Evolutionary conservation across 2,113 vertebrate genomes (phyloP), one percentile per base, ranked within the genome.

Genomic region (Excalfactoria chinensis): DNA sequence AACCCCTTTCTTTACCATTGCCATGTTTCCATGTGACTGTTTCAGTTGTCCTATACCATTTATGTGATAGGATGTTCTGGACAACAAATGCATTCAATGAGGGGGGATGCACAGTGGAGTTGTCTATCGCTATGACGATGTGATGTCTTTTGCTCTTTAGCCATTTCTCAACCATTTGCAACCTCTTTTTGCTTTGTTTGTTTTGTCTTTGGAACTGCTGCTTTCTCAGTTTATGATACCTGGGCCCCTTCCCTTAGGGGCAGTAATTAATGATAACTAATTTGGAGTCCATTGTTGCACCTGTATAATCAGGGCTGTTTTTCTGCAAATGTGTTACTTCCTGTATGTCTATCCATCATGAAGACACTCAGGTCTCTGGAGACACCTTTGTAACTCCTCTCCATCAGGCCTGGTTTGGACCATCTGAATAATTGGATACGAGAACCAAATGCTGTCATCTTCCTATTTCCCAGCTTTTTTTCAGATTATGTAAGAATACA

Each of bases 231-330:
- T 64, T 60, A 37, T 60, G 56, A 60, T 80, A 86, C 51, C 76
- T 56, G 37, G 55, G 7, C 34, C 25, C 62, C 69, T 80, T 94
- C 70, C 37, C 73, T 71, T 66, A 70, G 74, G 41, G 43, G 20
- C n/a, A 71, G 21, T 60, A 75, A n/a, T 77, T 74, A 84, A 71
- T 92, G 88, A 46, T 19, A 71, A 46, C 37, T 81, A 46, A 81
- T 88, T 88, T 81, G 78, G 80, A 86, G 73, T 8, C 34, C 16
- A 14, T 26, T 46, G 56, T n/a, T 82, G 66, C 70, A 90, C n/a
- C 62, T 84, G 73, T 35, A 71, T 64, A 71, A 71, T 78, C 58
- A 88, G 41, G 28, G 19, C 2, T 84, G 34, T 1, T 81, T 71
- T 90, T 77, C 66, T 86, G 76, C 72, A 83, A 79, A 41, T 59